A percentile compares a stretch with the other conserved stretches of the same genome.
These are phyloP conservation scores for Caenorhabditis tropicalis DNA, from an alignment of 1,140 invertebrate genomes.

Conservation along the genomic window DNA sequence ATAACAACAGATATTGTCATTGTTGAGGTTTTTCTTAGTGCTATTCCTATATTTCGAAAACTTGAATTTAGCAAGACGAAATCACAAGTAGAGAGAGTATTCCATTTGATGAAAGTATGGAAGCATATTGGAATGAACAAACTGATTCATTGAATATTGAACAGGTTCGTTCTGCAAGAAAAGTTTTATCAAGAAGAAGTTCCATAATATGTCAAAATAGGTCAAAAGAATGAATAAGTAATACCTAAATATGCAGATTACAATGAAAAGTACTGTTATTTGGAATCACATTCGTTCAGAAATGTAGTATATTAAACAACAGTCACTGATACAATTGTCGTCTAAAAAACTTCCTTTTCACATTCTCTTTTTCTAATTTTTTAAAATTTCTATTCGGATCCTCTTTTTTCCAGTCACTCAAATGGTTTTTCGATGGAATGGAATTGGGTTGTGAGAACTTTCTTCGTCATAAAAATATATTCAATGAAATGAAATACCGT, in stretches of 20 bases:
- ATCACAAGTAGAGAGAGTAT: not conserved
- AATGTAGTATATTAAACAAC: too few relatives aligned
- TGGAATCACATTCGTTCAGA: too few relatives aligned
- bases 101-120: constrained; percentile 10
- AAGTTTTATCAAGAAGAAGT: not conserved
- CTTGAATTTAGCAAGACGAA: not conserved
- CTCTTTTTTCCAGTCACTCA: not conserved
- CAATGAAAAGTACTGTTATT: too few relatives aligned
- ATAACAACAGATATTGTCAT: not conserved
- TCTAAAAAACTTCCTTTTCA: not conserved
- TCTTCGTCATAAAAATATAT: not conserved
- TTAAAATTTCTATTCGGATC: too few relatives aligned
- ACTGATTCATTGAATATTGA: not conserved
- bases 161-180: not conserved
- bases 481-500: not conserved
- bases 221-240: too few relatives aligned
- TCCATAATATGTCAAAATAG: too few relatives aligned
- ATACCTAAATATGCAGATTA: too few relatives aligned
- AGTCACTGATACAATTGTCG: not conserved
- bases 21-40: not conserved
- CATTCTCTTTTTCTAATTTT: too few relatives aligned
- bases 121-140: not conserved
- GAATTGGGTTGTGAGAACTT: not conserved
- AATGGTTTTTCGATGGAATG: constrained; percentile 23
- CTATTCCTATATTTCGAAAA: not conserved